Evolutionary conservation across 1,140 invertebrate species (phyloP).

Genomic region (Melanaphis sacchari): DNA sequence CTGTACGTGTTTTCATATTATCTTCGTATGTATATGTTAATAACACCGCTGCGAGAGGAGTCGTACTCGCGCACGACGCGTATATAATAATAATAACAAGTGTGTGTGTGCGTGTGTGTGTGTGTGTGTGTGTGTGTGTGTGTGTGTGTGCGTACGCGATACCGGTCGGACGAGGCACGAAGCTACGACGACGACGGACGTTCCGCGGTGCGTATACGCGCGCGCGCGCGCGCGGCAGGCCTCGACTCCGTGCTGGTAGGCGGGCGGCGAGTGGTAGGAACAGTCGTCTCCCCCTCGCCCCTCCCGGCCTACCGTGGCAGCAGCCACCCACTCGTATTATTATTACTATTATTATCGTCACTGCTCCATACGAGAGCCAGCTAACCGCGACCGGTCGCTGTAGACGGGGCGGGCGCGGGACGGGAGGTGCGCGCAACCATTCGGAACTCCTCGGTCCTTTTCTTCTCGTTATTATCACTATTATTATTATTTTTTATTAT

Average conservation of each 20-base stretch:
- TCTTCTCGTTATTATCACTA: constrained; percentile 25
- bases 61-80: neutral
- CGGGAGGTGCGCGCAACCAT: neutral
- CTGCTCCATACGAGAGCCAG: neutral
- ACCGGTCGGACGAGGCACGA: constrained; percentile 15
- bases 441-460: constrained; percentile 13
- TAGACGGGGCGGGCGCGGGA: neutral
- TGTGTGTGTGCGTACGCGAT: neutral
- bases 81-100: neutral
- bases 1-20: too few relatives aligned
- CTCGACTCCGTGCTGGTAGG: neutral
- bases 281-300: neutral
- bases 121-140: neutral
- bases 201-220: neutral
- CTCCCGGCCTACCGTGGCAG: neutral
- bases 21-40: too few relatives aligned
- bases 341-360: neutral
- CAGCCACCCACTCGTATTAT: constrained; percentile 1
- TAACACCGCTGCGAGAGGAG: too few relatives aligned
- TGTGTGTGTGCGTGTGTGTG: too few relatives aligned
- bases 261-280: neutral
- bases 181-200: neutral
- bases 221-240: neutral
- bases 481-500: neutral
- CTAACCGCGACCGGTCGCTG: neutral